Percentiles rank a stretch among this genome's conserved stretches.
Evolutionary conservation across 2,797 vertebrate species (phyloP).

Genomic region (Echiichthys vipera): DNA sequence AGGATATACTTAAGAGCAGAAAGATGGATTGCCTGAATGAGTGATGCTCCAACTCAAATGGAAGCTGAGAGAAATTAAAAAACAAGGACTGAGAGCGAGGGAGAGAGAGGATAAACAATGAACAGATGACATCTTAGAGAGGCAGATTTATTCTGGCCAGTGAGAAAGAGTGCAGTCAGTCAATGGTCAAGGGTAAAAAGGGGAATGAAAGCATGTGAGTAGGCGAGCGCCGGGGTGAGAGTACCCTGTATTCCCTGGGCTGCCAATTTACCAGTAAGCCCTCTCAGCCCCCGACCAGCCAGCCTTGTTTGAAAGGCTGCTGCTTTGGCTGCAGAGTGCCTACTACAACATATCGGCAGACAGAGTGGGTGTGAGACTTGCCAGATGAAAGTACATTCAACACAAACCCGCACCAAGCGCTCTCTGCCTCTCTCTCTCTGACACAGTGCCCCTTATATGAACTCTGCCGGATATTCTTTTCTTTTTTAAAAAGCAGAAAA

Average conservation of each 20-base stretch:
- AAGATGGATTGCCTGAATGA: constrained; percentile 68
- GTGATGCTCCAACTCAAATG: constrained; percentile 52
- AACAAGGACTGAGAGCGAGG: constrained; percentile 22
- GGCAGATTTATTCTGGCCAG: constrained; percentile 68
- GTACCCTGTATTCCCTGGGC: constrained; percentile 82
- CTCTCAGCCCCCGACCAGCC: constrained; percentile 70
- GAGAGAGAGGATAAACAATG: constrained; percentile 66
- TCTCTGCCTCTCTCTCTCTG: constrained; percentile 69
- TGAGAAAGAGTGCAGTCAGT: constrained; percentile 70
- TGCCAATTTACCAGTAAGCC: constrained; percentile 84
- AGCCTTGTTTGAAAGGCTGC: constrained; percentile 76
- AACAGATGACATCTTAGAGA: constrained; percentile 74
- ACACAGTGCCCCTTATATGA: constrained; percentile 83
- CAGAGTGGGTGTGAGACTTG: constrained; percentile 78
- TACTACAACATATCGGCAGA: constrained; percentile 74
- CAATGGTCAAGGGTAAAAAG: constrained; percentile 82
- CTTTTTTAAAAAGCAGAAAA: constrained; percentile 7
- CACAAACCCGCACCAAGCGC: constrained; percentile 62
- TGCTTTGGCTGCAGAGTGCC: constrained; percentile 75
- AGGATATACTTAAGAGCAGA: constrained; percentile 65
- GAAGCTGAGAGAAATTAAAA: constrained; percentile 42
- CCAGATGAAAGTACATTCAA: constrained; percentile 80
- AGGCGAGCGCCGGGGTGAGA: constrained; percentile 74
- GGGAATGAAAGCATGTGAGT: constrained; percentile 78
- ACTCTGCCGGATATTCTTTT: constrained; percentile 73